A percentile compares a stretch with the other conserved stretches of the same genome.
phyloP scores from a whole-genome alignment of 2,797 vertebrate species.

The Argyrosomus regius region DNA sequence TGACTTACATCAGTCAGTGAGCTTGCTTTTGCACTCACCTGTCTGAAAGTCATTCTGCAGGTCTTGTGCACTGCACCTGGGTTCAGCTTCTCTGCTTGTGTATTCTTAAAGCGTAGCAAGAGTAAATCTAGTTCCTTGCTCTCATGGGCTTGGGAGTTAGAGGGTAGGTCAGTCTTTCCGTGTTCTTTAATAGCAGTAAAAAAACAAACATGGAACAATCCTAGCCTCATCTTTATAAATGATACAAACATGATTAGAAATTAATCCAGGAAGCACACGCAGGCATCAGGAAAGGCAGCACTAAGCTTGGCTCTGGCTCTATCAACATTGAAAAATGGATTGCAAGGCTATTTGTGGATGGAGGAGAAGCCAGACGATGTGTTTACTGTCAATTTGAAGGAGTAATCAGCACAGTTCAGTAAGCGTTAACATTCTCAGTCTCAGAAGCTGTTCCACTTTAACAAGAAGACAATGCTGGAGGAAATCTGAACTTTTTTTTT shows the following conservation, averaged over 20 bases:
- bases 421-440: background rate
- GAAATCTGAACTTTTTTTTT: background rate
- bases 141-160: too few species aligned
- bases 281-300: background rate
- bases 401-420: conserved; percentile 10
- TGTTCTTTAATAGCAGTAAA: background rate
- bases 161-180: background rate
- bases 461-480: conserved; percentile 6
- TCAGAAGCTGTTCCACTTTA: conserved; percentile 1
- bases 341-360: conserved; percentile 19
- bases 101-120: too few species aligned
- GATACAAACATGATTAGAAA: background rate
- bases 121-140: too few species aligned
- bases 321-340: conserved; percentile 19
- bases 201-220: background rate
- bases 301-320: background rate
- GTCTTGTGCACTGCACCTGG: too few species aligned
- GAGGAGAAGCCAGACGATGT: conserved; percentile 17
- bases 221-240: background rate
- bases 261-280: conserved; percentile 12
- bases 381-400: conserved; percentile 25
- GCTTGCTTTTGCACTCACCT: too few species aligned
- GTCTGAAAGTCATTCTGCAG: too few species aligned
- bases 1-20: too few species aligned
- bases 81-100: too few species aligned